Evolutionary conservation across 1,140 invertebrate species (phyloP).

Genomic region (Drosophila melanica): DNA sequence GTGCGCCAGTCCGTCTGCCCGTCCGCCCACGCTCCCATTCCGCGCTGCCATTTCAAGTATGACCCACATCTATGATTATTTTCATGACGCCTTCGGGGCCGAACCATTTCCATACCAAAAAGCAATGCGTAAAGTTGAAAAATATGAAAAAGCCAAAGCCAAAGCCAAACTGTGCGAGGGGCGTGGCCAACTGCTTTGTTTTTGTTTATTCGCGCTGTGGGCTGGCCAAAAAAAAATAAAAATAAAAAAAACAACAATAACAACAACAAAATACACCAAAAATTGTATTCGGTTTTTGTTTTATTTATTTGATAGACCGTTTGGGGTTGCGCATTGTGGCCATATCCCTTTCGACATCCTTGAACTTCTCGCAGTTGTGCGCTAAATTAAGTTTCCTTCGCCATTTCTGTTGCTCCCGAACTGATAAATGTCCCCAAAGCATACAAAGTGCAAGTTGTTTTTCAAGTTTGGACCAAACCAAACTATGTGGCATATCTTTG

Average conservation of each 20-base stretch:
- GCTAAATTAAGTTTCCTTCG: slow-evolving; percentile 79
- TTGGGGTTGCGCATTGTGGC: slow-evolving; percentile 56
- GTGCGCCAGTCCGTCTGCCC: neutral
- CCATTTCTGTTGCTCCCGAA: slow-evolving; percentile 41
- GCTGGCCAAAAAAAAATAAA: slow-evolving; percentile 1
- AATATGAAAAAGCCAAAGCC: slow-evolving; percentile 62
- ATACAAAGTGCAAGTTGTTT: slow-evolving; percentile 79
- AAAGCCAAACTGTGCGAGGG: neutral
- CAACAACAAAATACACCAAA: slow-evolving; percentile 33
- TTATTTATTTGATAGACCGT: slow-evolving; percentile 79
- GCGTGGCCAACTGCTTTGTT: slow-evolving; percentile 3
- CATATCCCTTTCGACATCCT: slow-evolving; percentile 71
- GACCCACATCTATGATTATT: slow-evolving; percentile 82
- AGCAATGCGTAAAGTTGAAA: slow-evolving; percentile 67
- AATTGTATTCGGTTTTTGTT: slow-evolving; percentile 57
- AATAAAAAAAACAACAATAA: too few relatives aligned
- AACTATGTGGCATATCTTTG: slow-evolving; percentile 73
- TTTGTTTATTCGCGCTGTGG: slow-evolving; percentile 24
- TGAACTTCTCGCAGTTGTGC: slow-evolving; percentile 73
- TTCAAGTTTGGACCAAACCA: slow-evolving; percentile 64
- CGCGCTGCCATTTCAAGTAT: slow-evolving; percentile 57
- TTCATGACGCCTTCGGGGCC: slow-evolving; percentile 78
- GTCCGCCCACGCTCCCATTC: neutral
- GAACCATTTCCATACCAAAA: slow-evolving; percentile 43
- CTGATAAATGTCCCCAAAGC: slow-evolving; percentile 80